Base-by-base conservation (phyloP, 2,113 vertebrate species). In the Burhinus oedicnemus region DNA sequence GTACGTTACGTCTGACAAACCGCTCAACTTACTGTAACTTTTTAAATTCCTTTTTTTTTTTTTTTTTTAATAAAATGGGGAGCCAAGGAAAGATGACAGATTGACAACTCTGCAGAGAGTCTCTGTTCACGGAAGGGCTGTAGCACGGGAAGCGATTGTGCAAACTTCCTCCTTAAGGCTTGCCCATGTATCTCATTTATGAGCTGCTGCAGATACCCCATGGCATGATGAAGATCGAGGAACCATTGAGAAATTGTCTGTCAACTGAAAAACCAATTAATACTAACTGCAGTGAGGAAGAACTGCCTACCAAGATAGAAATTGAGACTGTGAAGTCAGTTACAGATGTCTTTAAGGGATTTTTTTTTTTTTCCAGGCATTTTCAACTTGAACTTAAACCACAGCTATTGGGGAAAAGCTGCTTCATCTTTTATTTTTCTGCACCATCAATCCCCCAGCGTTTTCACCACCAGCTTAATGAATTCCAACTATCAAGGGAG, bases 401-500 rank as follows among this genome's bases (percentile, higher is more conserved):
- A 69, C 84, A 94, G 75, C 72, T 93, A 92, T 76, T 76, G 80
- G 49, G 38, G 89, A 93, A 94, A 94, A 94, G 91, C 89, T 95
- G 95, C 88, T 93, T 87, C 75, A 86, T 95, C 94, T 90, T 94
- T 91, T 80, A 47, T 89, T 95, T 91, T 91, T 87, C 95, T 95
- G 93, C 91, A 71, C 78, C 87, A 94, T 95, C 89, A 94, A 97
- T 95, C 82, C 91, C 89, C 86, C 71, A 86, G 61, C 38, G 20
- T 96, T 95, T 96, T 96, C 94, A 95, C 58, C 87, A 96, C 95
- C 84, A 91, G 87, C 76, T 95, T 97, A 95, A 97, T 95, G 74
- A 95, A 96, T 95, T 96, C 93, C 84, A 95, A 95, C 94, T 94
- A 97, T 74, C 91, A 90, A 95, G 89, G 96, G 94, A 95, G 91